phyloP scores from a whole-genome alignment of 2,113 vertebrate species.

The Abramis brama region DNA sequence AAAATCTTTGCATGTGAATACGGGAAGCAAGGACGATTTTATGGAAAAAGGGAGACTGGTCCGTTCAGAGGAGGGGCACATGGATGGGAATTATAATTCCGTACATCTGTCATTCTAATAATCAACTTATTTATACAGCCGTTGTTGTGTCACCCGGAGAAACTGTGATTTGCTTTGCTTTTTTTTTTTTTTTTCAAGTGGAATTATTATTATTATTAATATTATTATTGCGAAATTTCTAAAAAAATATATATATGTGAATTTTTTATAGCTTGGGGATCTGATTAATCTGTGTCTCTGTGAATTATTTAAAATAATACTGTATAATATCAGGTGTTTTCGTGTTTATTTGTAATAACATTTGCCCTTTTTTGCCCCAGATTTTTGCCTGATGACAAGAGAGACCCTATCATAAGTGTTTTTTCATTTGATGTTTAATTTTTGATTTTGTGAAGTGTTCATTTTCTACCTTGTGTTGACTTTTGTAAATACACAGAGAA shows the following conservation, averaged over 20 bases:
- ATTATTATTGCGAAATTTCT: constrained; percentile 52
- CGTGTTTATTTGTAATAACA: constrained; percentile 58
- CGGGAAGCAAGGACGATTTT: background rate
- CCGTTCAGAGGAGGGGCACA: background rate
- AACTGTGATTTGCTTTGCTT: constrained; percentile 58
- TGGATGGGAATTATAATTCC: constrained; percentile 22
- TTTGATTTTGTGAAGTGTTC: constrained; percentile 64
- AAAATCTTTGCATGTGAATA: constrained; percentile 35
- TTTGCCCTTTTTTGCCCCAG: constrained; percentile 57
- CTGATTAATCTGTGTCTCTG: constrained; percentile 58
- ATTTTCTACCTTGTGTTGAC: constrained; percentile 58
- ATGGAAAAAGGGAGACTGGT: background rate
- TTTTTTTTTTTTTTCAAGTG: constrained; percentile 50
- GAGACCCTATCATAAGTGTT: constrained; percentile 67
- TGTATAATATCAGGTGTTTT: constrained; percentile 55
- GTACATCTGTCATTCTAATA: constrained; percentile 81
- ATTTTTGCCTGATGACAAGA: constrained; percentile 64
- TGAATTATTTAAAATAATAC: constrained; percentile 60
- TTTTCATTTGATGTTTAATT: constrained; percentile 60
- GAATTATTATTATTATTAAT: constrained; percentile 22
- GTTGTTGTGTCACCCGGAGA: constrained; percentile 66
- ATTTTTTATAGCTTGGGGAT: constrained; percentile 57
- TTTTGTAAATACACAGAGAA: constrained; percentile 64
- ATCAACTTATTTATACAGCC: constrained; percentile 47
- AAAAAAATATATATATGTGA: constrained; percentile 39